Base-by-base conservation (phyloP, 2,797 vertebrate species). In the Gymnocypris eckloni region DNA sequence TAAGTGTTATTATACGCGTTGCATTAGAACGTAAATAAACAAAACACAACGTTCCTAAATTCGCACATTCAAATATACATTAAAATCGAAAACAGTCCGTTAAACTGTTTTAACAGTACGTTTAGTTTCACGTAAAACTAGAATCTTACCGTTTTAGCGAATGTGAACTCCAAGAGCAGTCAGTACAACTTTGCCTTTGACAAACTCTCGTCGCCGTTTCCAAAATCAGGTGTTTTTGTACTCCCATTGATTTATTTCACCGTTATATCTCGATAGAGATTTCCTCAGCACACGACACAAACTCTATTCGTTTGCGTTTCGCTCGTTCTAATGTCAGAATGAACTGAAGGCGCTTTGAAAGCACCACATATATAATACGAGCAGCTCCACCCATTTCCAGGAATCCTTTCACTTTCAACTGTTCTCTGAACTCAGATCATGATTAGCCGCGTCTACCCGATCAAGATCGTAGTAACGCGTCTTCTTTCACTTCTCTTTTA, bases 201-300 rank as follows among this genome's bases (percentile, higher is more conserved):
- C 79, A 76, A 81, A 76, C 69, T 76, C 48, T 76, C 28, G 59
- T 76, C 79, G 15, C 72, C 43, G 64, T 18, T 77, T 82, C 67
- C 67, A 80, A 75, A 73, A 37, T 82, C 11, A 12, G n/a, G 0
- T n/a, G 6, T 45, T 59, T 70, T 59, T 39, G 4, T 78, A 86
- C 79, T 86, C 81, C 85, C 72, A 86, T 82, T 86, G 79, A 86
- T 78, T 82, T 82, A 86, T 78, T 86, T 41, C 85, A 82, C 20
- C 25, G 80, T 61, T 78, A 39, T 43, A 25, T 77, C 72, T 39
- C 37, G 45, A n/a, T 5, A 22, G 71, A 82, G 72, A 45, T 16
- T 18, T 77, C 11, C 13, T 39, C n/a, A 25, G 72, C 7, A 48
- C n/a, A 6, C n/a, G 16, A 25, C 45, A 52, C 1, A 5, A 28